Conservation (phyloP, 2,888 invertebrate genomes). For the Tricholauxania praeusta region DNA sequence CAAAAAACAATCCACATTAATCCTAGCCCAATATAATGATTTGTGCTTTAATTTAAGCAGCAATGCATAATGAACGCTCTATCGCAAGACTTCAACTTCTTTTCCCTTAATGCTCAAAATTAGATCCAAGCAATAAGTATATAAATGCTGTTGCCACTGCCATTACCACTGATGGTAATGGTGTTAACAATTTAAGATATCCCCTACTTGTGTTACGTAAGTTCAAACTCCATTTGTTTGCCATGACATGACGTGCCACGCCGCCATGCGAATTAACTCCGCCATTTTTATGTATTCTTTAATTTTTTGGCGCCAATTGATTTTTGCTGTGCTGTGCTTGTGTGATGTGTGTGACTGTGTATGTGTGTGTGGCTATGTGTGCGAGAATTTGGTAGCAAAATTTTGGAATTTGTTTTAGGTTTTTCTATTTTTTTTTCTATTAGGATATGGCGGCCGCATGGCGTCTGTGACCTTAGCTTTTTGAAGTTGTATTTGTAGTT, state of each 20-base stretch:
- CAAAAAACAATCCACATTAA: no score
- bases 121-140: no score
- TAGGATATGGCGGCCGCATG: conserved; percentile 1
- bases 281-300: conserved; percentile 14
- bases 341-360: neutral
- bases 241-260: neutral
- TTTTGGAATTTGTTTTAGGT: no score
- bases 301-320: conserved; percentile 29
- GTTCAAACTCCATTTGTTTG: no score
- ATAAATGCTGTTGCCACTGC: neutral
- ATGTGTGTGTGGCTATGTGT: neutral
- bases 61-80: neutral
- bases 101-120: no score
- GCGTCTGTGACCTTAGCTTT: conserved; percentile 25
- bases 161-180: neutral
- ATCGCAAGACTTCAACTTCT: no score
- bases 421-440: no score
- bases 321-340: neutral
- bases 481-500: conserved; percentile 28
- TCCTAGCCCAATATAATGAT: no score
- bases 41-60: no score
- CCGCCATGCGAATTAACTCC: conserved; percentile 18
- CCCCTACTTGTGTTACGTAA: no score
- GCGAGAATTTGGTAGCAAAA: no score
- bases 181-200: no score